phyloP scores from a whole-genome alignment of 2,888 invertebrate genomes.

The Neoitamus cyanurus region DNA sequence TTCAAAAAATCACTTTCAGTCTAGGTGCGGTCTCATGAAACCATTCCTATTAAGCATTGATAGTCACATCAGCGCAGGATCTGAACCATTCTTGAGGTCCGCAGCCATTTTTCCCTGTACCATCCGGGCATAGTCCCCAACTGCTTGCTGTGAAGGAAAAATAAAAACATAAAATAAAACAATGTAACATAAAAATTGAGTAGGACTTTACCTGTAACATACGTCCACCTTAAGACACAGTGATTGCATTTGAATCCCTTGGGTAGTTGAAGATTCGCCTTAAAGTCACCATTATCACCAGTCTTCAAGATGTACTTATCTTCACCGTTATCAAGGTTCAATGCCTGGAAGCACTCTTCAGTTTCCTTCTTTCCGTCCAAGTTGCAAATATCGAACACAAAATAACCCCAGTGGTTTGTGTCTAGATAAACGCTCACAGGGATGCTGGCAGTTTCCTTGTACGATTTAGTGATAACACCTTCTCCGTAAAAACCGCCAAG shows the following conservation, averaged over 20 bases:
- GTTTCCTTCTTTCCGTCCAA: conserved; percentile 63
- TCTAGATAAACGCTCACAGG: conserved; percentile 59
- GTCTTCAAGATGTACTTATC: conserved; percentile 40
- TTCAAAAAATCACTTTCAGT: too few species aligned
- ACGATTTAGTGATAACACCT: conserved; percentile 64
- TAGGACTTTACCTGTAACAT: conserved; percentile 59
- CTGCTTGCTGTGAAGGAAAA: conserved; percentile 58
- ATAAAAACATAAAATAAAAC: too few species aligned
- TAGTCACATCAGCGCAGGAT: conserved; percentile 64
- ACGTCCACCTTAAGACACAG: conserved; percentile 68
- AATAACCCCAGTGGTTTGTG: conserved; percentile 64
- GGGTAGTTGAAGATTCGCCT: conserved; percentile 60
- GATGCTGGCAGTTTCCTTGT: conserved; percentile 58
- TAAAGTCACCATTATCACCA: conserved; percentile 50
- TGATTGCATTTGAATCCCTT: conserved; percentile 63
- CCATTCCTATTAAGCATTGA: conserved; percentile 46
- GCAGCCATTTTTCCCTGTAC: conserved; percentile 60
- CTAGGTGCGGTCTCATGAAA: too few species aligned
- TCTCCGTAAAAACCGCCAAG: conserved; percentile 65
- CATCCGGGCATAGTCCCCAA: conserved; percentile 62
- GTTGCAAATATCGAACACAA: conserved; percentile 65
- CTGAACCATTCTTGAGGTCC: conserved; percentile 65
- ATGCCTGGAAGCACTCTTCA: conserved; percentile 66
- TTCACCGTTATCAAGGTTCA: conserved; percentile 56
- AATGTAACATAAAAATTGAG: conserved; percentile 11